Evolutionary conservation across 1,140 invertebrate genomes (phyloP).

Genomic region (Diabrotica undecimpunctata): DNA sequence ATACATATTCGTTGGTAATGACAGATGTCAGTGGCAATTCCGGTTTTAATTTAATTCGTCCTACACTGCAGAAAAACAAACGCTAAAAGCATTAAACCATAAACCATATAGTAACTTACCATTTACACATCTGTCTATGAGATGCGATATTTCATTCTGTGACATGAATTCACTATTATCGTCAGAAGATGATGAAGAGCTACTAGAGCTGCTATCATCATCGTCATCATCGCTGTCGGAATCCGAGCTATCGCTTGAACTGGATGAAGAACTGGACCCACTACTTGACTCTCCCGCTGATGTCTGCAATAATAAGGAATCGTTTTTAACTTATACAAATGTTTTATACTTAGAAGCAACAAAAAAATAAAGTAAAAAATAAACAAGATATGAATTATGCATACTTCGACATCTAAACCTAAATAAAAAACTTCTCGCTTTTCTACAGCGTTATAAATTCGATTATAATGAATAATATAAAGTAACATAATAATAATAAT

Average conservation of each 20-base stretch:
- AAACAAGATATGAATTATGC: too few relatives aligned
- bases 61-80: too few relatives aligned
- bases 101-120: constrained; percentile 20
- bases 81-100: too few relatives aligned
- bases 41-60: too few relatives aligned
- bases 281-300: constrained; percentile 33
- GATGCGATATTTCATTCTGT: constrained; percentile 36
- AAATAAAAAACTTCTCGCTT: too few relatives aligned
- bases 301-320: constrained; percentile 23
- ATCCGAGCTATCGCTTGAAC: constrained; percentile 37
- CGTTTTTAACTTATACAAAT: neutral
- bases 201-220: constrained; percentile 38
- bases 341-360: neutral
- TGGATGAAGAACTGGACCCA: constrained; percentile 27
- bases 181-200: constrained; percentile 37
- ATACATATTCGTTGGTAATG: too few relatives aligned
- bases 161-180: constrained; percentile 36
- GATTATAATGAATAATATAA: too few relatives aligned
- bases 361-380: constrained; percentile 1
- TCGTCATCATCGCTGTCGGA: constrained; percentile 41
- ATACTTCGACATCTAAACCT: too few relatives aligned
- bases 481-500: too few relatives aligned
- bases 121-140: constrained; percentile 41
- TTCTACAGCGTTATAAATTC: too few relatives aligned
- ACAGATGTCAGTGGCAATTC: too few relatives aligned